Conservation (phyloP, 2,888 invertebrate species). For the Epinotia nisella region DNA sequence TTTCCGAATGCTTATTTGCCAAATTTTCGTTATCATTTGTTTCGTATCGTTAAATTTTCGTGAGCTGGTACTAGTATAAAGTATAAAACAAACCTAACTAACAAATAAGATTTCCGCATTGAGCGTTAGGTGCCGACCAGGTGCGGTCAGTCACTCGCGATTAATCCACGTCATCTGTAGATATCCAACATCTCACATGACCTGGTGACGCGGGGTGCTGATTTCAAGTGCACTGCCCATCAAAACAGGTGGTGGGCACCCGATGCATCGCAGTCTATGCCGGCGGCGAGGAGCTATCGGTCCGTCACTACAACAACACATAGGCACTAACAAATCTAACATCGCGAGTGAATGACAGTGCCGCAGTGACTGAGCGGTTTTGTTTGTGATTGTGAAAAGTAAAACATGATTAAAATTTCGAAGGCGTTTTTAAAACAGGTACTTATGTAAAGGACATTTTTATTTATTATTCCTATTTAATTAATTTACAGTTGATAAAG, state of each 20-base stretch:
- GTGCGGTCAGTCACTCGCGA: slow-evolving; percentile 24
- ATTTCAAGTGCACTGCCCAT: slow-evolving; percentile 34
- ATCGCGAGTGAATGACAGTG: slow-evolving; percentile 17
- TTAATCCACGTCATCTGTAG: slow-evolving; percentile 21
- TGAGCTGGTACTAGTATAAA: neutral
- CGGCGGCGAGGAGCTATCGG: slow-evolving; percentile 54
- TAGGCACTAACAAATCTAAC: neutral
- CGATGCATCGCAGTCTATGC: slow-evolving; percentile 56
- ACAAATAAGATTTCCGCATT: slow-evolving; percentile 1
- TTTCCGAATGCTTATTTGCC: too few relatives aligned
- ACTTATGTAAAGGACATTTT: neutral
- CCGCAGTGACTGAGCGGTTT: slow-evolving; percentile 18
- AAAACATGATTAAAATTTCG: slow-evolving; percentile 61
- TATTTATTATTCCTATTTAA: neutral
- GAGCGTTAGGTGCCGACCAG: neutral
- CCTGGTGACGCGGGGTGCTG: slow-evolving; percentile 31
- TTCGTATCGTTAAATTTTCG: too few relatives aligned
- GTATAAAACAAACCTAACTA: neutral
- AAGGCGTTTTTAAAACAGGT: slow-evolving; percentile 74
- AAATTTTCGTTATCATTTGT: too few relatives aligned
- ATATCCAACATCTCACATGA: slow-evolving; percentile 35
- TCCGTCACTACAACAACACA: slow-evolving; percentile 41
- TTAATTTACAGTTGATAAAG: too few relatives aligned
- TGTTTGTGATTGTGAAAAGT: slow-evolving; percentile 35
- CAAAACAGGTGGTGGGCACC: slow-evolving; percentile 31